Conservation (phyloP, 2,888 invertebrate species). For the Eupelmus urozonus region DNA sequence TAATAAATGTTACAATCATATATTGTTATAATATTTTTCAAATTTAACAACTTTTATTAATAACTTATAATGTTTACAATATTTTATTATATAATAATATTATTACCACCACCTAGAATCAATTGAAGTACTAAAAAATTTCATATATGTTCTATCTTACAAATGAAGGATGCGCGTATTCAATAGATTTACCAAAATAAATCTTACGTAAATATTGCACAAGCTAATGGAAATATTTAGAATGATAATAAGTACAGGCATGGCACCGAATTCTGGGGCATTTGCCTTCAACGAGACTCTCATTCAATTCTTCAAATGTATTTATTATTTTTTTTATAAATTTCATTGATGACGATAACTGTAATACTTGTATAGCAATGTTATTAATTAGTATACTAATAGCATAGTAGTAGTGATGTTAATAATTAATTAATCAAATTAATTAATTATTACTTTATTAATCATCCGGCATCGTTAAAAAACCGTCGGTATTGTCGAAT, state of each 20-base stretch:
- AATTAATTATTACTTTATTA: conserved; percentile 53
- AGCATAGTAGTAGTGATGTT: conserved; percentile 43
- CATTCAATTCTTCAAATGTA: not conserved
- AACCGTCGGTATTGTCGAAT: conserved; percentile 44
- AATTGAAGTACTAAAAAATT: not conserved
- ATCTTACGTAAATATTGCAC: conserved; percentile 12
- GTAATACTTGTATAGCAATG: conserved; percentile 44
- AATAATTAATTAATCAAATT: conserved; percentile 55
- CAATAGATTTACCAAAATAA: conserved; percentile 20
- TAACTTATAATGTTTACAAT: too few species aligned
- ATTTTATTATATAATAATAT: conserved; percentile 20
- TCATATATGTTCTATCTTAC: not conserved
- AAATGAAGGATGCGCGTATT: not conserved
- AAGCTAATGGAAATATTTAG: conserved; percentile 20
- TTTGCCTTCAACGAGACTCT: conserved; percentile 52
- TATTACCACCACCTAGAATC: not conserved
- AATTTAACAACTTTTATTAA: too few species aligned
- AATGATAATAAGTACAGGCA: conserved; percentile 33
- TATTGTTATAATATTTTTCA: not conserved
- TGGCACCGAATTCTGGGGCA: conserved; percentile 49
- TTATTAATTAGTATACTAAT: conserved; percentile 41
- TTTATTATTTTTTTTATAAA: conserved; percentile 39
- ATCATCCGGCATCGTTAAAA: conserved; percentile 52
- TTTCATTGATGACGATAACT: conserved; percentile 47
- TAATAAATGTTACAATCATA: conserved; percentile 19